These are phyloP conservation scores for Odontomyia ornata DNA, from an alignment of 2,888 invertebrate species.

Conservation along the genomic window DNA sequence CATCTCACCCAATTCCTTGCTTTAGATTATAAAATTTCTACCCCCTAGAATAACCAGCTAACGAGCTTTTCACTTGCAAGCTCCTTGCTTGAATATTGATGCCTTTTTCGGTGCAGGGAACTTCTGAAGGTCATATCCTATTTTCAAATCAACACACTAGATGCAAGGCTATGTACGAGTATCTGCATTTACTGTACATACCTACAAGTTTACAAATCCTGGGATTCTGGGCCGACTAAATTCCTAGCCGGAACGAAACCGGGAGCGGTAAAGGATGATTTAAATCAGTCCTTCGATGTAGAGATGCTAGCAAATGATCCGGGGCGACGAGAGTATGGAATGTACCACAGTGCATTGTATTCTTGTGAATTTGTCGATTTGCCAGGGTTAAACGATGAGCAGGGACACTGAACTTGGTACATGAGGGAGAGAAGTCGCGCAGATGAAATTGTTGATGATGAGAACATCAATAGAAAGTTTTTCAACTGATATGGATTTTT, in stretches of 20 bases:
- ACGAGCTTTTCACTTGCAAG: slow-evolving; percentile 16
- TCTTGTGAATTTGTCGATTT: slow-evolving; percentile 34
- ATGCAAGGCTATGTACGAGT: slow-evolving; percentile 8
- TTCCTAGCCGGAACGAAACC: background rate
- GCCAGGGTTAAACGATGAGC: slow-evolving; percentile 21
- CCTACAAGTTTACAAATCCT: background rate
- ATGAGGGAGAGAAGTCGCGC: slow-evolving; percentile 13
- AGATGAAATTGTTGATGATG: background rate
- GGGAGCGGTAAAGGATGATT: slow-evolving; percentile 7
- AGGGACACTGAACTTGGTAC: slow-evolving; percentile 44
- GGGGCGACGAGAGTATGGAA: background rate
- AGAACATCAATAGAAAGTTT: slow-evolving; percentile 21
- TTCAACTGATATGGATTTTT: background rate
- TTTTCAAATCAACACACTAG: background rate
- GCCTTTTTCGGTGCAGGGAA: slow-evolving; percentile 43
- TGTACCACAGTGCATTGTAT: background rate
- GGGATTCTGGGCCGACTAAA: slow-evolving; percentile 32
- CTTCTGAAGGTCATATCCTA: slow-evolving; percentile 40
- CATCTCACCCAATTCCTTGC: no score
- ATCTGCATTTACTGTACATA: background rate
- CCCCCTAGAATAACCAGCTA: background rate
- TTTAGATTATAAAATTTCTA: no score
- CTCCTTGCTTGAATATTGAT: slow-evolving; percentile 25
- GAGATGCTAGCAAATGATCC: background rate
- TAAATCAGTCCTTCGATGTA: background rate